A percentile compares a stretch with the other conserved stretches of the same genome.
These are phyloP conservation scores for Lathronympha strigana DNA, from an alignment of 2,888 invertebrate species.

Conservation along the genomic window DNA sequence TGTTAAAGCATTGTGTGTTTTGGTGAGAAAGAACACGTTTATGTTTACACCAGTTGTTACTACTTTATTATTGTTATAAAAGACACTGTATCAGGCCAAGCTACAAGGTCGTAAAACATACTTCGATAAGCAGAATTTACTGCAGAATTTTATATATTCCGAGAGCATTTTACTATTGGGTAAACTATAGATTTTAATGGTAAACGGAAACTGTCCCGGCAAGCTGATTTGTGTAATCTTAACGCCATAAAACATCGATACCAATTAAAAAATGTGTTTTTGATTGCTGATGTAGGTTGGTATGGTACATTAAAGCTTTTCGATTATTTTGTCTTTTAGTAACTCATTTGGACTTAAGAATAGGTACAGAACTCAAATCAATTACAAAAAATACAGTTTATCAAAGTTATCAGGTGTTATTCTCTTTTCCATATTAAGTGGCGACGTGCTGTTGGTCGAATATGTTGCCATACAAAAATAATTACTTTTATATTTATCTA, in stretches of 20 bases:
- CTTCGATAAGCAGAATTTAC: constrained; percentile 55
- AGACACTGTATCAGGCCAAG: constrained; percentile 42
- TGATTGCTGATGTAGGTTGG: not conserved
- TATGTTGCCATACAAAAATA: constrained; percentile 55
- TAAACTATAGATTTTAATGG: constrained; percentile 51
- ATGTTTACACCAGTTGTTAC: constrained; percentile 32
- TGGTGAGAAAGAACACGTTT: constrained; percentile 6
- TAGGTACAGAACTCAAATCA: constrained; percentile 29
- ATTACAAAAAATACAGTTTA: constrained; percentile 19
- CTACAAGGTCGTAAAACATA: constrained; percentile 50
- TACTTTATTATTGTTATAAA: constrained; percentile 38
- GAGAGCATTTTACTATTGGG: constrained; percentile 51
- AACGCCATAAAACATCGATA: constrained; percentile 35
- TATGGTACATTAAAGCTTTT: not conserved
- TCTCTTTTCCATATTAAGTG: constrained; percentile 23
- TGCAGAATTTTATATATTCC: constrained; percentile 54
- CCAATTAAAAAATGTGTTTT: constrained; percentile 1
- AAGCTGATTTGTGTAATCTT: constrained; percentile 45
- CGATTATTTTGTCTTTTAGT: constrained; percentile 6
- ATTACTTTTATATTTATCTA: constrained; percentile 62
- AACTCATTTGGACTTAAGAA: not conserved
- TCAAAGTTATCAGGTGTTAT: constrained; percentile 20
- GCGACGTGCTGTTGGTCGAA: constrained; percentile 32
- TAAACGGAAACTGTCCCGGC: constrained; percentile 42
- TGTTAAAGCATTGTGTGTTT: not conserved